These are phyloP conservation scores for Scolopax mira DNA, from an alignment of 2,113 vertebrate genomes.

Conservation along the genomic window DNA sequence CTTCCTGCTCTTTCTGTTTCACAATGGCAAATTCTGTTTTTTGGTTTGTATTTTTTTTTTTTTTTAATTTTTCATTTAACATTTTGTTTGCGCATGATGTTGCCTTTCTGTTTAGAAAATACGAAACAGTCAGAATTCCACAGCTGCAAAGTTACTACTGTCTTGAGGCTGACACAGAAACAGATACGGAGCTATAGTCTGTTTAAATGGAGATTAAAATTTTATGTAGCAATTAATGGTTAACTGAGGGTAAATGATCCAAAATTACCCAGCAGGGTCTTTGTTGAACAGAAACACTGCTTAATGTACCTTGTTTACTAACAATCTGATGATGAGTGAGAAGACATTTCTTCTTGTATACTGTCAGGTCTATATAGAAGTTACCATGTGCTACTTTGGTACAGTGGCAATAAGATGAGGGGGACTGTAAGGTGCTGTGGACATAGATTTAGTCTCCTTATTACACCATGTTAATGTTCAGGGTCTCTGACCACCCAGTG, in stretches of 20 bases:
- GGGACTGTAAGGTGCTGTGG: not conserved
- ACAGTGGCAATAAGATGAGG: not conserved
- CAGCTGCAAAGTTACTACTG: slow-evolving; percentile 61
- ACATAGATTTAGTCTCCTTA: not conserved
- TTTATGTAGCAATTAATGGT: slow-evolving; percentile 69
- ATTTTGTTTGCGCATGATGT: not conserved
- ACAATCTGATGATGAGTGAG: slow-evolving; percentile 24
- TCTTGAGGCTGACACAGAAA: slow-evolving; percentile 51
- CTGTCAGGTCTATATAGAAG: not conserved
- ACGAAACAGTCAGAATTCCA: not conserved
- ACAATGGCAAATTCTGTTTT: not conserved
- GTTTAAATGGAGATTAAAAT: slow-evolving; percentile 68
- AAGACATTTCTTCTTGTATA: not conserved
- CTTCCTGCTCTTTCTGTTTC: not conserved
- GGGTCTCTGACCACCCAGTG: not conserved
- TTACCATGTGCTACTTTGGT: not conserved
- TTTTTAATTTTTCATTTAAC: not conserved
- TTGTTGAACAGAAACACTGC: slow-evolving; percentile 40
- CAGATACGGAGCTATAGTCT: slow-evolving; percentile 35
- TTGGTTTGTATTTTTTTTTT: not conserved
- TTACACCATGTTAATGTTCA: not conserved
- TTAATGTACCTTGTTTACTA: slow-evolving; percentile 54
- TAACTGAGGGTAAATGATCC: slow-evolving; percentile 64
- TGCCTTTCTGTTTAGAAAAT: not conserved
- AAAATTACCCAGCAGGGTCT: slow-evolving; percentile 57